phyloP scores from a whole-genome alignment of 2,888 invertebrate genomes.

The Tribolium freemani region DNA sequence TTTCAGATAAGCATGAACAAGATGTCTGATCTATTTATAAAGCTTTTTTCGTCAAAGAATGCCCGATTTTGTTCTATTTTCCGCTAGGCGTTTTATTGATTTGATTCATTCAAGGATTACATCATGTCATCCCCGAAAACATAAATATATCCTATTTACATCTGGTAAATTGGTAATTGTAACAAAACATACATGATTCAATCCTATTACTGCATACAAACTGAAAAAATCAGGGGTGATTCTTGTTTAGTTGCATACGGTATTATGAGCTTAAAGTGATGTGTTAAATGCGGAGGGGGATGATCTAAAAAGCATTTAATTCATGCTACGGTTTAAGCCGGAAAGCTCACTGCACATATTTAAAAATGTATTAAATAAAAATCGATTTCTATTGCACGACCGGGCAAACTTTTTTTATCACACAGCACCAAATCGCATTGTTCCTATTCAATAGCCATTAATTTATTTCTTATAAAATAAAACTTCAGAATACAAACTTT shows the following conservation, averaged over 20 bases:
- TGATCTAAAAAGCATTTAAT: constrained; percentile 52
- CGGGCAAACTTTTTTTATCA: too few species aligned
- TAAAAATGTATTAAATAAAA: neutral
- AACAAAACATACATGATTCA: constrained; percentile 49
- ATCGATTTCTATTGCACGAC: too few species aligned
- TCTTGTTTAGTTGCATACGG: constrained; percentile 49
- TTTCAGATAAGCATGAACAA: constrained; percentile 55
- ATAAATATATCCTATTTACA: constrained; percentile 60
- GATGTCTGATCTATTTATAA: constrained; percentile 45
- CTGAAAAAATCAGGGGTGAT: constrained; percentile 32
- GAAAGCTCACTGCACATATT: neutral
- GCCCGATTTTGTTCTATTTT: neutral
- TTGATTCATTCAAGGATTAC: constrained; percentile 57
- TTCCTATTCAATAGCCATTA: too few species aligned
- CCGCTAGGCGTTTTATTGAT: constrained; percentile 49
- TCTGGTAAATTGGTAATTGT: constrained; percentile 64
- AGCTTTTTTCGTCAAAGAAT: neutral
- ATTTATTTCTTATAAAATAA: too few species aligned
- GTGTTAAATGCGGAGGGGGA: constrained; percentile 46
- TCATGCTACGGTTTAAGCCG: constrained; percentile 31
- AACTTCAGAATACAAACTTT: too few species aligned
- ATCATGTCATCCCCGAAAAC: constrained; percentile 57
- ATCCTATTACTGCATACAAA: constrained; percentile 40
- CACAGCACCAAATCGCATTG: too few species aligned
- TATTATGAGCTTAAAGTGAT: constrained; percentile 51